Evolutionary conservation across 2,113 vertebrate genomes (phyloP).

Genomic region (Ciconia stormi): DNA sequence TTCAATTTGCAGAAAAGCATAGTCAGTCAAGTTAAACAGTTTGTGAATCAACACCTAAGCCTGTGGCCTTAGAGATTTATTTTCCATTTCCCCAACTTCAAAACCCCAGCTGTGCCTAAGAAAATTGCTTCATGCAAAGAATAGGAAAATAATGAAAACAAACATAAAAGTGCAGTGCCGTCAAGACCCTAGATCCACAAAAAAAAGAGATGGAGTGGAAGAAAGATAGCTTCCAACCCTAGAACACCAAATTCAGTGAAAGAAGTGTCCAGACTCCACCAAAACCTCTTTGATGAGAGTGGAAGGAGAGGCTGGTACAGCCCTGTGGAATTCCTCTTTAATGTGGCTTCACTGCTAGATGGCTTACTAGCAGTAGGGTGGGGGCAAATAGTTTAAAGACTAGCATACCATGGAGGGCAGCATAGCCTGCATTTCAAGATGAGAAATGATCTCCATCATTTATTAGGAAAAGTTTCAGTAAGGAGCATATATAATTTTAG

Average conservation of each 20-base stretch:
- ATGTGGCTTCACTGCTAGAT: background rate
- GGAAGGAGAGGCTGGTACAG: background rate
- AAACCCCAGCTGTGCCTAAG: slow-evolving; percentile 44
- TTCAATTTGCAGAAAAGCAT: slow-evolving; percentile 19
- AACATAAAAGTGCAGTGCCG: background rate
- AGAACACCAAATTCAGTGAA: background rate
- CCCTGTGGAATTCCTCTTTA: slow-evolving; percentile 9
- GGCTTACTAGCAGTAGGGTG: background rate
- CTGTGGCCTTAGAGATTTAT: slow-evolving; percentile 27
- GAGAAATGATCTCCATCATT: background rate
- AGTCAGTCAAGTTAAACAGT: background rate
- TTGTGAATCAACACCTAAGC: slow-evolving; percentile 25
- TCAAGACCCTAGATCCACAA: background rate
- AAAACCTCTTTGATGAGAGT: background rate
- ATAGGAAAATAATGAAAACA: slow-evolving; percentile 65
- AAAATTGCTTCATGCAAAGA: slow-evolving; percentile 38
- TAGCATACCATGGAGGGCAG: background rate
- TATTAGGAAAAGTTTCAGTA: background rate
- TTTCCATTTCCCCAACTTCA: slow-evolving; percentile 47
- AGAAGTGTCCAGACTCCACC: background rate
- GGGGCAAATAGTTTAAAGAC: background rate
- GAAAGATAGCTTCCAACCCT: slow-evolving; percentile 5
- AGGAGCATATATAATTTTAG: background rate
- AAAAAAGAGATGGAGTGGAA: background rate
- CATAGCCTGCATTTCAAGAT: background rate